A percentile compares a stretch with the other conserved stretches of the same genome.
These are phyloP conservation scores for Brienomyrus brachyistius DNA, from an alignment of 2,113 vertebrate species.

Conservation along the genomic window DNA sequence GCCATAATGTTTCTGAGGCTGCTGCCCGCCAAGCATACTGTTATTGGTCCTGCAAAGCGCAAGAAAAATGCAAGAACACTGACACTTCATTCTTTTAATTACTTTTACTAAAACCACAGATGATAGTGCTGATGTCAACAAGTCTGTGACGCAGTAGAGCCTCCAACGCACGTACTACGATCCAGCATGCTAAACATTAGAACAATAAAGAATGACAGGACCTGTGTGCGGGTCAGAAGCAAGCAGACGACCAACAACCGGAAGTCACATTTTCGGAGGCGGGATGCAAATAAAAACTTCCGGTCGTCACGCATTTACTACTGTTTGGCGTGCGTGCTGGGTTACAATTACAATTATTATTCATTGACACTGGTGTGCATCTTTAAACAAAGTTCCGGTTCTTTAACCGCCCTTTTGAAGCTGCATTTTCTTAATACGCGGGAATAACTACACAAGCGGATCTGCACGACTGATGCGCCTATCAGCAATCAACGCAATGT, in stretches of 20 bases:
- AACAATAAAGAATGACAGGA: not conserved
- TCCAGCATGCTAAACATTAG: not conserved
- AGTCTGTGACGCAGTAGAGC: not conserved
- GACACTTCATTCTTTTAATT: not conserved
- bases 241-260: not conserved
- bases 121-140: not conserved
- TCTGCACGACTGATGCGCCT: not conserved
- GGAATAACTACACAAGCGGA: not conserved
- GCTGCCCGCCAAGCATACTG: conserved; percentile 69
- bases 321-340: not conserved
- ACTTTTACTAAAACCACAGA: not conserved
- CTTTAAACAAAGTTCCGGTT: not conserved
- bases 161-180: not conserved
- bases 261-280: not conserved
- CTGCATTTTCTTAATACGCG: not conserved
- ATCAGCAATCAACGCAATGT: not conserved
- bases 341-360: not conserved
- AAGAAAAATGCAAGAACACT: not conserved
- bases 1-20: conserved; percentile 80
- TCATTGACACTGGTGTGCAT: not conserved
- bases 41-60: conserved; percentile 47
- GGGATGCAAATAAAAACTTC: not conserved
- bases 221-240: not conserved
- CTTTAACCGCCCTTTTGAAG: not conserved
- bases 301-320: not conserved